Percentiles rank a stretch among this genome's conserved stretches.
Evolutionary conservation across 2,113 vertebrate genomes (phyloP).

Genomic region (Colossoma macropomum): DNA sequence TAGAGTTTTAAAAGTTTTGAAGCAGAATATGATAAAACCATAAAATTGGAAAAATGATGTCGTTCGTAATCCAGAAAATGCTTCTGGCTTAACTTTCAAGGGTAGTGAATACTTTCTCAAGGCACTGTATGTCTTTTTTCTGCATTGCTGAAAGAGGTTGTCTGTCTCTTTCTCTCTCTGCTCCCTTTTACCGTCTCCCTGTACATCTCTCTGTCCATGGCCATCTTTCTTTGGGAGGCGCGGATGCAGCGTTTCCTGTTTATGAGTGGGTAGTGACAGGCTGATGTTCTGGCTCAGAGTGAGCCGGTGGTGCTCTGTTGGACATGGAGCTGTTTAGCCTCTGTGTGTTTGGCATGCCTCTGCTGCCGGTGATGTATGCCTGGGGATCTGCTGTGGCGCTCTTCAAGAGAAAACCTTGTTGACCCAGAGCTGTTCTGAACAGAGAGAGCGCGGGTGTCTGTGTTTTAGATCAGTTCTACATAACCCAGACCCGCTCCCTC

Average conservation of each 20-base stretch:
- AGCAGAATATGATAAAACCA: background rate
- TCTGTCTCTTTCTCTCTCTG: background rate
- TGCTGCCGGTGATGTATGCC: conserved; percentile 22
- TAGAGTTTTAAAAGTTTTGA: background rate
- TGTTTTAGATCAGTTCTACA: conserved; percentile 48
- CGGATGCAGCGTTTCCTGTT: conserved; percentile 52
- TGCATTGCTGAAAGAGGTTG: background rate
- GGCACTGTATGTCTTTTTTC: background rate
- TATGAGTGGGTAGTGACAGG: conserved; percentile 36
- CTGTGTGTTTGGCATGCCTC: conserved; percentile 27
- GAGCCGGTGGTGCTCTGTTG: conserved; percentile 9
- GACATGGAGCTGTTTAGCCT: conserved; percentile 43
- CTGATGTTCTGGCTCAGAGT: conserved; percentile 2
- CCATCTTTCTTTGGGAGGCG: conserved; percentile 26
- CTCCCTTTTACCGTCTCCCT: background rate
- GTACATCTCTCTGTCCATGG: conserved; percentile 29
- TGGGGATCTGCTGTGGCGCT: conserved; percentile 33
- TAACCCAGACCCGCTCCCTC: conserved; percentile 43
- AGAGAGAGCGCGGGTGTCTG: conserved; percentile 32
- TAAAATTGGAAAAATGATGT: background rate
- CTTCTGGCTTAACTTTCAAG: background rate
- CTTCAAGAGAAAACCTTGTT: conserved; percentile 37
- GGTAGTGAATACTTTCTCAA: background rate
- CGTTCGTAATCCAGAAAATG: background rate
- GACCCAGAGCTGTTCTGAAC: conserved; percentile 36